Evolutionary conservation across 2,113 vertebrate genomes (phyloP).

Genomic region (Toxostoma redivivum): DNA sequence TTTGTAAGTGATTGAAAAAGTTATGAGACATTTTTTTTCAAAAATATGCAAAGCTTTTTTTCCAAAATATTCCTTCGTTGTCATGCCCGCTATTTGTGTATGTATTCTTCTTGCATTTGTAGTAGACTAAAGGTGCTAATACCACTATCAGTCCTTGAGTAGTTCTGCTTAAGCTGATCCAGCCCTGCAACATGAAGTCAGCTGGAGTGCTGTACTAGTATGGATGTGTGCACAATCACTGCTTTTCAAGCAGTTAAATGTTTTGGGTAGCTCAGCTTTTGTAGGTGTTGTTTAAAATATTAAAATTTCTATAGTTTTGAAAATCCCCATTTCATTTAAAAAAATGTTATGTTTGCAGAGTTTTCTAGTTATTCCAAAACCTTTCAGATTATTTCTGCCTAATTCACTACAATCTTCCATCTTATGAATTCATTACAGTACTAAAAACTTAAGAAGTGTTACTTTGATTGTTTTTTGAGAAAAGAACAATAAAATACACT

Average conservation of each 20-base stretch:
- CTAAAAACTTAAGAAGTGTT: background rate
- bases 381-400: background rate
- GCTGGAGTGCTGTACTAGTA: background rate
- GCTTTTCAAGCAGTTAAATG: background rate
- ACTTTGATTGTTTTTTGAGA: constrained; percentile 2
- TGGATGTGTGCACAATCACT: background rate
- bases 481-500: constrained; percentile 10
- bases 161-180: background rate
- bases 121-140: background rate
- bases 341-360: background rate
- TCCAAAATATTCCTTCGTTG: background rate
- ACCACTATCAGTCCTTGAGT: background rate
- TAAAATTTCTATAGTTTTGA: background rate
- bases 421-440: background rate
- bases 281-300: background rate
- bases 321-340: background rate
- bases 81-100: background rate
- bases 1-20: background rate
- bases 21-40: background rate
- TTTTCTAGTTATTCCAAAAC: background rate
- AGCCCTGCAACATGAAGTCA: background rate
- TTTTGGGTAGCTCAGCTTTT: background rate
- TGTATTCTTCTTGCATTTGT: background rate
- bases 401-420: background rate
- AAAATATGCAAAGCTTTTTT: background rate